Conservation (phyloP, 2,888 invertebrate genomes). For the Mechanitis messenoides region DNA sequence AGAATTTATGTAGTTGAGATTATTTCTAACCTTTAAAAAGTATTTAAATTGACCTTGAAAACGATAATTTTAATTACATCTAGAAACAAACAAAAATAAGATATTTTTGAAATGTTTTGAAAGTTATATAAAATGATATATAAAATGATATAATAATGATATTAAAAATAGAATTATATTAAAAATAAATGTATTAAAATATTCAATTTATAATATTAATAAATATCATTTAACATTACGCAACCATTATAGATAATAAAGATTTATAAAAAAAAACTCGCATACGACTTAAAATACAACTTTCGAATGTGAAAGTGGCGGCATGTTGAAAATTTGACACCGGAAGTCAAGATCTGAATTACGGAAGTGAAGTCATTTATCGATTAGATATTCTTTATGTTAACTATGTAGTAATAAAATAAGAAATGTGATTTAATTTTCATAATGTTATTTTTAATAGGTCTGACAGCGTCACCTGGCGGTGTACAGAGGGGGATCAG, state of each 20-base stretch:
- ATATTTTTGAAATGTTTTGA: no score
- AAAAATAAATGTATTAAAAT: no score
- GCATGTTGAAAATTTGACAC: slow-evolving; percentile 27
- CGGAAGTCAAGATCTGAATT: slow-evolving; percentile 20
- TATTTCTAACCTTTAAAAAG: no score
- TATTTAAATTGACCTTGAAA: background rate
- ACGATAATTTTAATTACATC: no score
- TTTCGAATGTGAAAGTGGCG: slow-evolving; percentile 42
- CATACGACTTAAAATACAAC: slow-evolving; percentile 34
- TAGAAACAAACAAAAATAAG: no score
- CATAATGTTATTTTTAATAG: no score
- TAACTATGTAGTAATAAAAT: background rate
- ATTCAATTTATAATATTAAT: slow-evolving; percentile 7
- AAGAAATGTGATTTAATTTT: no score
- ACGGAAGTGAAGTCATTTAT: slow-evolving; percentile 16
- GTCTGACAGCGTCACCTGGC: no score
- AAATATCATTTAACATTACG: slow-evolving; percentile 11
- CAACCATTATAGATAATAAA: background rate
- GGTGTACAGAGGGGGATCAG: no score
- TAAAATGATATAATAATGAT: no score
- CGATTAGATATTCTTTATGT: slow-evolving; percentile 10
- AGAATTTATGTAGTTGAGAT: background rate
- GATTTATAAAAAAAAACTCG: slow-evolving; percentile 33
- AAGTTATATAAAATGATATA: no score
- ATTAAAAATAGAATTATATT: no score